phyloP scores from a whole-genome alignment of 2,888 invertebrate genomes.

The Phoronis australis region DNA sequence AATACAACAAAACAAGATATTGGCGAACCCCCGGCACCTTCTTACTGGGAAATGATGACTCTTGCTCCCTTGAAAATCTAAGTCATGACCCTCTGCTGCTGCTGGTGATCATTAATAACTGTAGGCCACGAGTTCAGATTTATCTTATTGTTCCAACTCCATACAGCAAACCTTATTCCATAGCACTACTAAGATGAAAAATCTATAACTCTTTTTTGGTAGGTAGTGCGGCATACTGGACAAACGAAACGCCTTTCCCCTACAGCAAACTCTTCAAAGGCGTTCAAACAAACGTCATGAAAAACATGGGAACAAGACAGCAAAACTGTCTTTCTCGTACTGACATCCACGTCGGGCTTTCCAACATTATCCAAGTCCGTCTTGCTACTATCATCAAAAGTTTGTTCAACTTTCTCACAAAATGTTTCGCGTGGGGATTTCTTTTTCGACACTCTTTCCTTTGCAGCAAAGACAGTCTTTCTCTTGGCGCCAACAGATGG shows the following conservation, averaged over 20 bases:
- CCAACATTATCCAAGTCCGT: neutral
- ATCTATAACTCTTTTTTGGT: constrained; percentile 41
- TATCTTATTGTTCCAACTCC: no score
- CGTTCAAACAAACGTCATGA: constrained; percentile 45
- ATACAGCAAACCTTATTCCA: no score
- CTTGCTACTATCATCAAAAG: neutral
- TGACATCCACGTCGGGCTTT: neutral
- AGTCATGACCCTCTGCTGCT: no score
- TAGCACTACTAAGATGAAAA: no score
- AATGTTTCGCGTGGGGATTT: neutral
- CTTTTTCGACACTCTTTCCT: neutral
- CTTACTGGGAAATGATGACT: no score
- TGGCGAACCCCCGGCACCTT: no score
- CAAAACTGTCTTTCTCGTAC: constrained; percentile 30
- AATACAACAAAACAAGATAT: no score
- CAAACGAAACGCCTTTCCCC: constrained; percentile 32
- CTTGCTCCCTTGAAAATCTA: no score
- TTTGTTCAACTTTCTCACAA: neutral
- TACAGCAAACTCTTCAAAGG: constrained; percentile 45
- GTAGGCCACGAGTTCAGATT: no score
- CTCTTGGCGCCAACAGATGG: neutral
- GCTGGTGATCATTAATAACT: no score
- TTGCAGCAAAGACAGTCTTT: neutral
- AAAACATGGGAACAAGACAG: constrained; percentile 52
- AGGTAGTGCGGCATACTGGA: constrained; percentile 46